Percentiles rank a stretch among this genome's conserved stretches.
Conservation (phyloP, 1,140 invertebrate species). For the Apis cerana region DNA sequence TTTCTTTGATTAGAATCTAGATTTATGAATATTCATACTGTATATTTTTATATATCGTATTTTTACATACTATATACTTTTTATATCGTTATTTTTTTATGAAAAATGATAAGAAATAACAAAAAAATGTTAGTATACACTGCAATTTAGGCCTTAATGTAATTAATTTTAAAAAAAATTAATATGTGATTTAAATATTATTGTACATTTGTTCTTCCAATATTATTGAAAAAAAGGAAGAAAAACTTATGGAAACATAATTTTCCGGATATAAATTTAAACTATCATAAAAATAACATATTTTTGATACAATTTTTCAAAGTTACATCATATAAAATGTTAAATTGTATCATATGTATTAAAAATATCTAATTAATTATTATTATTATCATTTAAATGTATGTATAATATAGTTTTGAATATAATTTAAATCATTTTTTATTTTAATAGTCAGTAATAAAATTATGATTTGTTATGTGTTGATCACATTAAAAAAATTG, state of each 20-base stretch:
- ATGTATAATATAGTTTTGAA: constrained; percentile 1
- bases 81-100: constrained; percentile 66
- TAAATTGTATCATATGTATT: constrained; percentile 13
- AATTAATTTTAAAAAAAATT: not conserved
- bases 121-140: not conserved
- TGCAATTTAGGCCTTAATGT: constrained; percentile 21
- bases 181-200: constrained; percentile 18
- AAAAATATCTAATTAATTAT: no score
- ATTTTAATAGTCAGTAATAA: constrained; percentile 39
- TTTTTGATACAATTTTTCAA: constrained; percentile 38
- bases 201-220: not conserved
- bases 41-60: constrained; percentile 47
- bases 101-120: not conserved
- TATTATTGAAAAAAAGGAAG: not conserved
- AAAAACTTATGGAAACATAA: not conserved
- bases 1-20: not conserved
- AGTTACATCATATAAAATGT: constrained; percentile 2
- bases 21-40: not conserved
- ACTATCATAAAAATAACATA: not conserved
- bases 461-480: constrained; percentile 67
- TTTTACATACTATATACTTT: constrained; percentile 60
- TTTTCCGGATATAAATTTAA: not conserved
- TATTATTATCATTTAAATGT: constrained; percentile 22
- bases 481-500: constrained; percentile 67
- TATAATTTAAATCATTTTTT: constrained; percentile 58